A percentile compares a stretch with the other conserved stretches of the same genome.
Conservation (phyloP, 2,113 vertebrate species). For the Ardeotis arabs region DNA sequence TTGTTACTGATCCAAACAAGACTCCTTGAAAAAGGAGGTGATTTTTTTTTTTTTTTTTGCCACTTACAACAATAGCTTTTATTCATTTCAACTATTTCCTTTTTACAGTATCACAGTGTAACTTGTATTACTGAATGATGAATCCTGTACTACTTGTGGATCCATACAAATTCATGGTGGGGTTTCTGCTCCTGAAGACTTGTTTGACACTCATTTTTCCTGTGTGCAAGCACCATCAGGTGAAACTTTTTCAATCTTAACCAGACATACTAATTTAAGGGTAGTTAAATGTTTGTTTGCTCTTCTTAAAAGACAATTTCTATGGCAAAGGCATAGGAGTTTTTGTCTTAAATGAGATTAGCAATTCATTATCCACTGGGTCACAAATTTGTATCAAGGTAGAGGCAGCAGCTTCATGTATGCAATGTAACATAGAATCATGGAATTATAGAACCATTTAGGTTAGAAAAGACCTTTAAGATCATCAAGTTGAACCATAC, state of each 20-base stretch:
- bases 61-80: neutral
- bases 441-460: no score
- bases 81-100: neutral
- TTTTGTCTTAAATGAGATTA: neutral
- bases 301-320: neutral
- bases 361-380: neutral
- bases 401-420: neutral
- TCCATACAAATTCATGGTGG: conserved; percentile 3
- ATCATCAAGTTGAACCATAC: no score
- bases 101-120: neutral
- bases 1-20: neutral
- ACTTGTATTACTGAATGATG: neutral
- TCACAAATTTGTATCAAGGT: neutral
- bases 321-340: neutral
- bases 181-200: conserved; percentile 33
- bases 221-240: neutral
- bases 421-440: neutral
- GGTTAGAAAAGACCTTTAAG: no score
- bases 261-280: neutral
- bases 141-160: neutral
- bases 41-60: neutral
- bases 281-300: neutral
- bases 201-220: neutral
- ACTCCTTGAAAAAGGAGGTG: neutral
- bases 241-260: neutral